These are phyloP conservation scores for Mythimna albipuncta DNA, from an alignment of 2,888 invertebrate genomes.

Conservation along the genomic window DNA sequence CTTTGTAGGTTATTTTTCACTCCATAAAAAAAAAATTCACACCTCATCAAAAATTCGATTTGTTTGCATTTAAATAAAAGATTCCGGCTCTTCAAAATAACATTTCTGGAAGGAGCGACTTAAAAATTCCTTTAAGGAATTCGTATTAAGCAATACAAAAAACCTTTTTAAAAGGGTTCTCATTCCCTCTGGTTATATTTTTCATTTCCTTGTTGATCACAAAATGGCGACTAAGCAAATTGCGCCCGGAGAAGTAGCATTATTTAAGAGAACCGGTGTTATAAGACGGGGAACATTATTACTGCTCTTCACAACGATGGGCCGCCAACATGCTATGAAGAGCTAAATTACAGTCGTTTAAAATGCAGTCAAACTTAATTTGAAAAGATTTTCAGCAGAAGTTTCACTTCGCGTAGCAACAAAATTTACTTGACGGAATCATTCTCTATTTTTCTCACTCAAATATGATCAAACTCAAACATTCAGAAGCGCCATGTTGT, in stretches of 20 bases:
- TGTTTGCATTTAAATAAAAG: constrained; percentile 37
- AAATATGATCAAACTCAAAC: not conserved
- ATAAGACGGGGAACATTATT: constrained; percentile 38
- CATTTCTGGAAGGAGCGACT: constrained; percentile 20
- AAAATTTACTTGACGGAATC: not conserved
- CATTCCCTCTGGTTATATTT: constrained; percentile 36
- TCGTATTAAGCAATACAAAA: constrained; percentile 35
- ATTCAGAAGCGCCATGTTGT: no score
- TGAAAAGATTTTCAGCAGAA: constrained; percentile 28
- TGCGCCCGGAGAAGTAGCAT: not conserved
- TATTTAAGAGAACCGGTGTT: constrained; percentile 8
- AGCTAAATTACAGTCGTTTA: constrained; percentile 34
- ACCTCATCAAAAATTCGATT: constrained; percentile 50
- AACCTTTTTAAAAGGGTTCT: constrained; percentile 31
- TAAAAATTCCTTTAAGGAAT: constrained; percentile 35
- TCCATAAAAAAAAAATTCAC: constrained; percentile 20
- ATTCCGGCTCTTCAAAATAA: constrained; percentile 25
- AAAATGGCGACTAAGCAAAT: constrained; percentile 30
- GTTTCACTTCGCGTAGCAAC: not conserved
- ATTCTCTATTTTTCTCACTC: not conserved
- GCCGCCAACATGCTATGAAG: constrained; percentile 14
- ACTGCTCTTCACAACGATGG: constrained; percentile 26
- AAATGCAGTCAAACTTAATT: constrained; percentile 19
- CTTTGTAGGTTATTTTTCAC: not conserved
- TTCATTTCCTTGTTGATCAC: constrained; percentile 41